These are phyloP conservation scores for Erebia epiphron DNA, from an alignment of 2,888 invertebrate species.

Conservation along the genomic window DNA sequence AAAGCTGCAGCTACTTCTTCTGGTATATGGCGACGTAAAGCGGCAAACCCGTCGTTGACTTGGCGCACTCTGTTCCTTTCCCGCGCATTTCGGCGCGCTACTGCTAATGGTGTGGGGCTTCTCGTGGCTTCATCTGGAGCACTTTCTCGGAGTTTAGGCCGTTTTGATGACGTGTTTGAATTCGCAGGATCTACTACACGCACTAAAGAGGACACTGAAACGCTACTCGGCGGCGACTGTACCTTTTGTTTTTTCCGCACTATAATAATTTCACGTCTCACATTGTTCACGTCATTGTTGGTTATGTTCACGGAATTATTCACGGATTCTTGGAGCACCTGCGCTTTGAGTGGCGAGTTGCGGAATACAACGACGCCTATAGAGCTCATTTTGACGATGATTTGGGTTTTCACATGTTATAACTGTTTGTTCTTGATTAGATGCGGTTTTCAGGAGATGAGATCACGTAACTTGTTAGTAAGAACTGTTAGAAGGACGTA, in stretches of 20 bases:
- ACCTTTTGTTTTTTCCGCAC: conserved; percentile 78
- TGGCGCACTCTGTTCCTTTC: conserved; percentile 96
- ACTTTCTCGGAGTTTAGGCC: conserved; percentile 67
- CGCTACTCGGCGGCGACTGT: conserved; percentile 62
- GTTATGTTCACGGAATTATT: conserved; percentile 83
- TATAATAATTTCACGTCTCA: conserved; percentile 79
- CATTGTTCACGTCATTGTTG: conserved; percentile 65
- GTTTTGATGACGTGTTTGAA: conserved; percentile 60
- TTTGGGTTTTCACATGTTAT: conserved; percentile 68
- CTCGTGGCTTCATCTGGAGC: conserved; percentile 73
- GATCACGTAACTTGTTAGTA: conserved; percentile 54
- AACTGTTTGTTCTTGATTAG: conserved; percentile 61
- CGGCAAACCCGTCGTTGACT: conserved; percentile 95
- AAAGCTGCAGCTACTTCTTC: conserved; percentile 89
- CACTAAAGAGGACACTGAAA: conserved; percentile 75
- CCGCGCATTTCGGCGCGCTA: conserved; percentile 94
- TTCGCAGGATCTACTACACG: conserved; percentile 62
- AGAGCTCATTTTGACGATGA: conserved; percentile 78
- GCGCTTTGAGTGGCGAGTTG: conserved; percentile 83
- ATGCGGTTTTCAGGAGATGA: conserved; percentile 50
- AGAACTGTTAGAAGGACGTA: conserved; percentile 53
- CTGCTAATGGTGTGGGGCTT: conserved; percentile 89
- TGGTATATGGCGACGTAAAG: conserved; percentile 93
- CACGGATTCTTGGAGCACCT: conserved; percentile 86
- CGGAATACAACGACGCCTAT: conserved; percentile 84